Percentiles rank a stretch among this genome's conserved stretches.
Evolutionary conservation across 2,888 invertebrate genomes (phyloP).

Genomic region (Diplolepis rosae): DNA sequence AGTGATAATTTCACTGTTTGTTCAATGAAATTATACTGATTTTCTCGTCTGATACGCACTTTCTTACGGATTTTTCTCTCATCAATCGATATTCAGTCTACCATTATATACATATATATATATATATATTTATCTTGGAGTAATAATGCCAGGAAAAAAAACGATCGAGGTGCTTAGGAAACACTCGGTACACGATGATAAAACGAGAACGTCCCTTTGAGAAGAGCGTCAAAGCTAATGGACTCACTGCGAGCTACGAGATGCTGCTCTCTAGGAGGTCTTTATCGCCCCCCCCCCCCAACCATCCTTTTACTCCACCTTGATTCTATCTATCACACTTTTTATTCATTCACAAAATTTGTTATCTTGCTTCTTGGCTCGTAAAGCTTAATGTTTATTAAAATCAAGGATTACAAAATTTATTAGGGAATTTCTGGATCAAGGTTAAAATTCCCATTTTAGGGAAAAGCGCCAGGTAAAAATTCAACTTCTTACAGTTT

Average conservation of each 20-base stretch:
- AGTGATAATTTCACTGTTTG: no score
- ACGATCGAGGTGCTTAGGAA: constrained; percentile 65
- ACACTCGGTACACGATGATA: constrained; percentile 67
- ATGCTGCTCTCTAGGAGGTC: constrained; percentile 38
- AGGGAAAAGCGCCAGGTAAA: no score
- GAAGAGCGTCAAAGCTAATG: constrained; percentile 71
- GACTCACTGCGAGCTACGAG: constrained; percentile 43
- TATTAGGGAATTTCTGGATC: no score
- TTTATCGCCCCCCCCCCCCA: constrained; percentile 38
- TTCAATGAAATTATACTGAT: no score
- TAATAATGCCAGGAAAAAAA: constrained; percentile 60
- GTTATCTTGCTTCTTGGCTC: neutral
- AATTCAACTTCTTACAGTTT: no score
- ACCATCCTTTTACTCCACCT: neutral
- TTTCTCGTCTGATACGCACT: no score
- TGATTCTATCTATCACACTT: constrained; percentile 9
- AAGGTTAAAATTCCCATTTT: no score
- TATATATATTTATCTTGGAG: constrained; percentile 49
- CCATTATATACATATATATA: constrained; percentile 25
- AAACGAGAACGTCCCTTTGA: constrained; percentile 69
- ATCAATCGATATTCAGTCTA: neutral
- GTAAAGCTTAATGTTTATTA: no score
- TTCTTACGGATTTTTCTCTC: neutral
- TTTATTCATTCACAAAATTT: neutral
- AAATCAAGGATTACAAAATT: no score